A percentile compares a stretch with the other conserved stretches of the same genome.
Evolutionary conservation across 2,888 invertebrate species (phyloP).

Genomic region (Drosophila histrio): DNA sequence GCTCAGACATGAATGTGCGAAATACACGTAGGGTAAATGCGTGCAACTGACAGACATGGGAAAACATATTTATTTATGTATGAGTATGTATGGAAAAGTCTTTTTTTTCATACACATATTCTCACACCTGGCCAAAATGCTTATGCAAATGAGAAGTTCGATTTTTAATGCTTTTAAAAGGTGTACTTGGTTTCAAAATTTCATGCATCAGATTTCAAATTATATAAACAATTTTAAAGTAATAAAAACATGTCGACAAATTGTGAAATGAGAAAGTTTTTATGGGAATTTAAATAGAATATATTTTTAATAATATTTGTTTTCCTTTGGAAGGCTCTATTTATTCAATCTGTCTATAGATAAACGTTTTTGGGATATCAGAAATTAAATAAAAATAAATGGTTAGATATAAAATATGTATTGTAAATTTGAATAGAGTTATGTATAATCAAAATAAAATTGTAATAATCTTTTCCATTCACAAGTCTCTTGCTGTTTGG

Average conservation of each 20-base stretch:
- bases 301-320: no score
- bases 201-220: constrained; percentile 8
- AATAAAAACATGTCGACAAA: background rate
- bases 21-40: background rate
- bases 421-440: background rate
- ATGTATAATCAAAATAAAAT: no score
- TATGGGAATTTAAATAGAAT: background rate
- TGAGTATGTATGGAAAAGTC: constrained; percentile 24
- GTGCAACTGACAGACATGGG: constrained; percentile 6
- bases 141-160: constrained; percentile 46
- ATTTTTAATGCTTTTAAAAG: constrained; percentile 11
- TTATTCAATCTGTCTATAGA: no score
- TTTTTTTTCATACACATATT: constrained; percentile 5
- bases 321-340: no score
- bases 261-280: background rate
- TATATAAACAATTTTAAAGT: background rate
- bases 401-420: no score
- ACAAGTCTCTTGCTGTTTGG: background rate
- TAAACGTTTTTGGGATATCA: no score
- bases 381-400: no score
- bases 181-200: constrained; percentile 14
- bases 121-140: background rate
- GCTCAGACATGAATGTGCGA: constrained; percentile 40
- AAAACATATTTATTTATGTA: constrained; percentile 18
- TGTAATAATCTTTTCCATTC: background rate